phyloP scores from a whole-genome alignment of 1,140 invertebrate species.

The Tigriopus japonicus region DNA sequence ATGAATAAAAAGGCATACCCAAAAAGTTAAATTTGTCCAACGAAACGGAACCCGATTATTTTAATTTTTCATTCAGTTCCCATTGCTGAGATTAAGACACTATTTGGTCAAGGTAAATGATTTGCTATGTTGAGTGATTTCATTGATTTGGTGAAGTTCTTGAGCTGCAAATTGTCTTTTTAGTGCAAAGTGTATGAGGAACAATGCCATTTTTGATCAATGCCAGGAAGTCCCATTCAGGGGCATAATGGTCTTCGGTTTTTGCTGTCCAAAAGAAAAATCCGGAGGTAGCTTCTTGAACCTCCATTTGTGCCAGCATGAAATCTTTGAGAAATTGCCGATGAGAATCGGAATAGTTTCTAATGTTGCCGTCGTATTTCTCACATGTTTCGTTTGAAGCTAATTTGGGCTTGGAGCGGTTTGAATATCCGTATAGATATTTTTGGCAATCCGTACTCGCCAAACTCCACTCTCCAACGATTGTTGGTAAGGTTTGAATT shows the following conservation, averaged over 20 bases:
- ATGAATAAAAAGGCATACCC: no score
- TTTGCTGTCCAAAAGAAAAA: slow-evolving; percentile 2
- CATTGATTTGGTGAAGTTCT: no score
- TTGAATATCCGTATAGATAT: not conserved
- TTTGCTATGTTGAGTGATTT: no score
- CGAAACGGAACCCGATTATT: no score
- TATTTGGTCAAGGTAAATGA: no score
- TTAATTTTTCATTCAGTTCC: no score
- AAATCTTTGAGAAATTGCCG: not conserved
- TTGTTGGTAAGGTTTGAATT: not conserved
- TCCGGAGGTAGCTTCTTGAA: not conserved
- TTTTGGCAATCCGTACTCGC: slow-evolving; percentile 3
- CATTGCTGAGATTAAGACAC: no score
- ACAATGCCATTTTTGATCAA: slow-evolving; percentile 2
- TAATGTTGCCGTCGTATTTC: no score
- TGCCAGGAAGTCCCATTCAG: not conserved
- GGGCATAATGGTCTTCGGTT: slow-evolving; percentile 1
- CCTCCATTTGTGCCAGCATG: not conserved
- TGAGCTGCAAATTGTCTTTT: not conserved
- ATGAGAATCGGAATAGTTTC: no score
- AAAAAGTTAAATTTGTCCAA: no score
- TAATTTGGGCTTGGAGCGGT: not conserved
- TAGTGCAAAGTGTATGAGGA: not conserved
- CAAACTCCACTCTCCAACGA: not conserved
- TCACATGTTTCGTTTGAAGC: not conserved